These are phyloP conservation scores for Lutjanus erythropterus DNA, from an alignment of 2,113 vertebrate genomes.

Conservation along the genomic window DNA sequence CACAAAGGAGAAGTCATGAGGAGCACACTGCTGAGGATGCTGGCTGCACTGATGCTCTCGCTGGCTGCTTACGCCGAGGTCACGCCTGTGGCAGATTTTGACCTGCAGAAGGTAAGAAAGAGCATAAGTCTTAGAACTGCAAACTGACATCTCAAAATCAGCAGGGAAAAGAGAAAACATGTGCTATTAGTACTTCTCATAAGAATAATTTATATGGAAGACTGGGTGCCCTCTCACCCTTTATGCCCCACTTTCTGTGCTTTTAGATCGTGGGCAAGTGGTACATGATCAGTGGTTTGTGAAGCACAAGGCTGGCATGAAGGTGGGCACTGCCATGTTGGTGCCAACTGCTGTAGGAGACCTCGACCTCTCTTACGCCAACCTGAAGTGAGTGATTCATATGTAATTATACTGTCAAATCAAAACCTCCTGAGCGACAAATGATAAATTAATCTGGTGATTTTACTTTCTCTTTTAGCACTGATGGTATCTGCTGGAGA, in stretches of 20 bases:
- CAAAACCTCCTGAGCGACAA: neutral
- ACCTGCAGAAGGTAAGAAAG: conserved; percentile 83
- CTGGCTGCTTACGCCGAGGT: conserved; percentile 51
- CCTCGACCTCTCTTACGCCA: conserved; percentile 78
- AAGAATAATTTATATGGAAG: neutral
- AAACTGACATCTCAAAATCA: too few species aligned
- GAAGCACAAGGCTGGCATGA: conserved; percentile 76
- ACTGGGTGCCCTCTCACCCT: neutral
- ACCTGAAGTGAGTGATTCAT: conserved; percentile 65
- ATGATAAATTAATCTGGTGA: neutral
- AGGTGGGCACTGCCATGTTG: conserved; percentile 84
- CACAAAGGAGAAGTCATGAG: conserved; percentile 62
- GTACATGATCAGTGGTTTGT: conserved; percentile 88
- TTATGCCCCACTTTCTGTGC: fast-evolving
- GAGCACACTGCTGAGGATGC: conserved; percentile 58
- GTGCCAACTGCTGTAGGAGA: conserved; percentile 73
- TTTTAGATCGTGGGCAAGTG: conserved; percentile 88
- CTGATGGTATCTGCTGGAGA: conserved; percentile 81
- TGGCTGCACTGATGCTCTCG: conserved; percentile 62
- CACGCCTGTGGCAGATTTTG: conserved; percentile 80
- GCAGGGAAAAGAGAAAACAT: too few species aligned
- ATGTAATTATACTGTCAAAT: neutral
- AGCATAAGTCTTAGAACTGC: neutral
- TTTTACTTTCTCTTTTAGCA: conserved; percentile 77
- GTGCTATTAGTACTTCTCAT: neutral